A percentile compares a stretch with the other conserved stretches of the same genome.
Evolutionary conservation across 2,113 vertebrate genomes (phyloP).

Genomic region (Pollachius pollachius): DNA sequence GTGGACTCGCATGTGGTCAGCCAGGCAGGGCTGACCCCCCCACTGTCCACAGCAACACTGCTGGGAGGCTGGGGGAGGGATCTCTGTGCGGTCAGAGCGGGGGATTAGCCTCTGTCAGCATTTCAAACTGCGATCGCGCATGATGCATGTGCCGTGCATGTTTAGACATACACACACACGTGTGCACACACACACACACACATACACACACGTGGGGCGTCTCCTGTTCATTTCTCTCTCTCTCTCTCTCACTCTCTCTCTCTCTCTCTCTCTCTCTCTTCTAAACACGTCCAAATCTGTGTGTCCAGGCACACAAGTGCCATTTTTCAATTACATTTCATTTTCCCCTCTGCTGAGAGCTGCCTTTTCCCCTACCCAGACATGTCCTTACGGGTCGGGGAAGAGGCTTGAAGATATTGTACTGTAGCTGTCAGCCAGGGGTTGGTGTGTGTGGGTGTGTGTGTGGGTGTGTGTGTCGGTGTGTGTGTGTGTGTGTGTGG

Average conservation of each 20-base stretch:
- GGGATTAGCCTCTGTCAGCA: constrained; percentile 66
- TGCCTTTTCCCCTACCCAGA: constrained; percentile 45
- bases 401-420: constrained; percentile 30
- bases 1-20: constrained; percentile 13
- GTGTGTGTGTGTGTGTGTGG: not conserved
- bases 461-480: not conserved
- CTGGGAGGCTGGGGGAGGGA: constrained; percentile 39
- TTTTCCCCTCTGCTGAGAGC: constrained; percentile 49
- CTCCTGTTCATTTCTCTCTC: no score
- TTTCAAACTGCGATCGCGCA: constrained; percentile 42
- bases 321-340: constrained; percentile 67
- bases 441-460: not conserved
- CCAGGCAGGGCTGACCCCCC: constrained; percentile 33
- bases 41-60: constrained; percentile 42
- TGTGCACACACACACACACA: no score
- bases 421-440: constrained; percentile 17
- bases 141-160: constrained; percentile 8
- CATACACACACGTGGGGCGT: not conserved
- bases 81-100: constrained; percentile 44
- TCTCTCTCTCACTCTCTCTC: not conserved
- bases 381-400: constrained; percentile 26
- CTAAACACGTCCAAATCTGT: constrained; percentile 20
- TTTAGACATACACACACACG: constrained; percentile 11
- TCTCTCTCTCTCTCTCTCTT: no score
- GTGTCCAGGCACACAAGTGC: constrained; percentile 42